These are phyloP conservation scores for Chymomyza amoena DNA, from an alignment of 2,888 invertebrate species.

Conservation along the genomic window DNA sequence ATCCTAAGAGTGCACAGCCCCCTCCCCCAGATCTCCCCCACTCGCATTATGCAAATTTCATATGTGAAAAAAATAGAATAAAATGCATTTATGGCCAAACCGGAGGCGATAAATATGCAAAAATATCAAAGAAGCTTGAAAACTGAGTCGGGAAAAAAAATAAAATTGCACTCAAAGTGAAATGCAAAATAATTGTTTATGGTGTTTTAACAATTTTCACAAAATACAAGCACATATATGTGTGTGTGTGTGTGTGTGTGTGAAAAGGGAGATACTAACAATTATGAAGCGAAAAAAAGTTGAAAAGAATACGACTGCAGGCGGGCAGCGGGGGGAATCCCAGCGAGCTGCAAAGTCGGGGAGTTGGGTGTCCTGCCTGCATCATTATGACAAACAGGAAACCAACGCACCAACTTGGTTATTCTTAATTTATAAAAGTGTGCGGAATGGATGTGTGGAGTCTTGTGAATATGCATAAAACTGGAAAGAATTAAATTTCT, in stretches of 20 bases:
- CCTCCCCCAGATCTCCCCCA: not conserved
- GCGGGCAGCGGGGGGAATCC: slow-evolving; percentile 45
- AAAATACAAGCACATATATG: slow-evolving; percentile 21
- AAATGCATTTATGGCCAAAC: slow-evolving; percentile 10
- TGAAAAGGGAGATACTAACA: slow-evolving; percentile 31
- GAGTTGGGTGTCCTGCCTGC: too few relatives aligned
- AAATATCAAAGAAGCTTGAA: not conserved
- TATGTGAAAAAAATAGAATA: slow-evolving; percentile 2
- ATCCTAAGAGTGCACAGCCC: not conserved
- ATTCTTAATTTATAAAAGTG: slow-evolving; percentile 73
- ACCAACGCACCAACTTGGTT: slow-evolving; percentile 46
- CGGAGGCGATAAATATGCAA: not conserved
- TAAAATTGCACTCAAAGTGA: not conserved
- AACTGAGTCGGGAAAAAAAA: not conserved
- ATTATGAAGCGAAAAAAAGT: slow-evolving; percentile 50
- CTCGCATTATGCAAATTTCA: not conserved
- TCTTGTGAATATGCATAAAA: slow-evolving; percentile 70
- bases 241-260: too few relatives aligned
- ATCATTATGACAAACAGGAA: slow-evolving; percentile 28
- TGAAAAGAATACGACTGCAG: slow-evolving; percentile 40
- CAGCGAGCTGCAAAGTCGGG: not conserved
- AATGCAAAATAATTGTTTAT: slow-evolving; percentile 60
- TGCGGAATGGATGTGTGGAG: slow-evolving; percentile 29
- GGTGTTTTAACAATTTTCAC: slow-evolving; percentile 74
- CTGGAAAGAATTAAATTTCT: slow-evolving; percentile 68